Evolutionary conservation across 2,113 vertebrate species (phyloP).

Genomic region (Balaeniceps rex): DNA sequence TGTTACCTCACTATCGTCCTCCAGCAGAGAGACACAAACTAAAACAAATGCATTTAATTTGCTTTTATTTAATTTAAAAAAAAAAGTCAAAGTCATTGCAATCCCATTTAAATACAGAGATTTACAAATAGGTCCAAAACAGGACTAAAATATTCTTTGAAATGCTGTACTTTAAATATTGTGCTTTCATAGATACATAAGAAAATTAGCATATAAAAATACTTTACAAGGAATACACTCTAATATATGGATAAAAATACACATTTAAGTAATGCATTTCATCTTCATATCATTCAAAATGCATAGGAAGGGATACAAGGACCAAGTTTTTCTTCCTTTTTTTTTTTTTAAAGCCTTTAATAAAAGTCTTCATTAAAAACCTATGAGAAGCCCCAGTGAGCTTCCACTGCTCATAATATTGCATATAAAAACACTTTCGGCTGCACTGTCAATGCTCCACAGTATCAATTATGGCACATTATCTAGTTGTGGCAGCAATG

Average conservation of each 20-base stretch:
- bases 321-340: slow-evolving; percentile 38
- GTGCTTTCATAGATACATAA: slow-evolving; percentile 82
- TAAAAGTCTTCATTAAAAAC: slow-evolving; percentile 73
- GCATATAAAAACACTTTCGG: slow-evolving; percentile 77
- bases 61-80: slow-evolving; percentile 75
- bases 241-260: slow-evolving; percentile 93
- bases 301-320: slow-evolving; percentile 82
- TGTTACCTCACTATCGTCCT: neutral
- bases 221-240: slow-evolving; percentile 96
- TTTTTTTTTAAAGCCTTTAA: slow-evolving; percentile 59
- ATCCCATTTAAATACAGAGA: slow-evolving; percentile 70
- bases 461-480: slow-evolving; percentile 63
- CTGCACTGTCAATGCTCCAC: slow-evolving; percentile 58
- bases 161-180: slow-evolving; percentile 68
- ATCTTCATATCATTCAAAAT: slow-evolving; percentile 76
- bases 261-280: slow-evolving; percentile 75
- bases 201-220: slow-evolving; percentile 94
- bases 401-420: slow-evolving; percentile 74
- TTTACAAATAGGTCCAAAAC: slow-evolving; percentile 71
- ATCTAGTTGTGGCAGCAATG: slow-evolving; percentile 63
- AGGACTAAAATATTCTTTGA: slow-evolving; percentile 72
- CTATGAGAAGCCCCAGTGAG: slow-evolving; percentile 61
- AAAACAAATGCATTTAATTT: slow-evolving; percentile 7
- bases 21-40: neutral
- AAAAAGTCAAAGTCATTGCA: slow-evolving; percentile 65